Evolutionary conservation across 2,888 invertebrate species (phyloP).

Genomic region (Flexamia atlantica): DNA sequence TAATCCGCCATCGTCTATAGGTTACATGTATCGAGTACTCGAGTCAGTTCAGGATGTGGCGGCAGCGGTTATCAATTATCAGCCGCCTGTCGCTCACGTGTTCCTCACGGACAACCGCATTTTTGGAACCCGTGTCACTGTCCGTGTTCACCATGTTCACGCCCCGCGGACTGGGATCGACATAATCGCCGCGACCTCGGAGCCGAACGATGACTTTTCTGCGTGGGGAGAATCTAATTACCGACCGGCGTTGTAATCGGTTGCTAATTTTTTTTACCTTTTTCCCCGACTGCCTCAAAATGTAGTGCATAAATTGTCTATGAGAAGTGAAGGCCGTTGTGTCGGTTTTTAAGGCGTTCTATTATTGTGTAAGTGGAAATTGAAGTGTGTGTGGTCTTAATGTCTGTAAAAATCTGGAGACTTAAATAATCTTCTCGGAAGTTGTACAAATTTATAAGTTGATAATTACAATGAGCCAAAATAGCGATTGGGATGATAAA

Average conservation of each 20-base stretch:
- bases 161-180: neutral
- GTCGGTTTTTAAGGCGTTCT: too few relatives aligned
- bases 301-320: neutral
- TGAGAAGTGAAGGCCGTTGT: neutral
- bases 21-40: too few relatives aligned
- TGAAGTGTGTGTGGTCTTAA: too few relatives aligned
- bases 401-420: too few relatives aligned
- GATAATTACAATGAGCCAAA: too few relatives aligned
- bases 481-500: too few relatives aligned
- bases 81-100: conserved; percentile 20
- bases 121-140: conserved; percentile 5
- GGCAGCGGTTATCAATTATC: too few relatives aligned
- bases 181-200: neutral
- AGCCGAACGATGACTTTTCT: neutral
- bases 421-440: too few relatives aligned
- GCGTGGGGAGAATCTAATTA: conserved; percentile 1
- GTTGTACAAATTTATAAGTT: too few relatives aligned
- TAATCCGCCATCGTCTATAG: too few relatives aligned
- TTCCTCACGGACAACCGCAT: conserved; percentile 12
- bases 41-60: too few relatives aligned
- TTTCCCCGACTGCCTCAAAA: neutral
- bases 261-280: neutral
- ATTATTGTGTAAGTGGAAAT: too few relatives aligned
- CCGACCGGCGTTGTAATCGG: neutral
- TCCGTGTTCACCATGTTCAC: neutral